Evolutionary conservation across 2,888 invertebrate genomes (phyloP).

Genomic region (Plusia festucae): DNA sequence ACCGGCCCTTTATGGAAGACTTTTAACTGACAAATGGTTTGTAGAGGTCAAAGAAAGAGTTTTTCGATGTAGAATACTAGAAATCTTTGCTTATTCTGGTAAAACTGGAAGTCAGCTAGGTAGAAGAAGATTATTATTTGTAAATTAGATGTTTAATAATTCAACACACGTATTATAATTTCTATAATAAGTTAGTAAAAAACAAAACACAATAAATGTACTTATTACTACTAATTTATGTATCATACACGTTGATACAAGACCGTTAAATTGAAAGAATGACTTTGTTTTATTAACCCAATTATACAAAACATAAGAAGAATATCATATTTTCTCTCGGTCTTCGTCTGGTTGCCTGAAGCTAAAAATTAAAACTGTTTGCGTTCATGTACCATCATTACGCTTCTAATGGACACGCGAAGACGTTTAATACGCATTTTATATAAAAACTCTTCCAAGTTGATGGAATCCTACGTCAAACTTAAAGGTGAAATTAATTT

Average conservation of each 20-base stretch:
- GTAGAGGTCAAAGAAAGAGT: too few species aligned
- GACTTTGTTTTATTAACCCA: slow-evolving; percentile 1
- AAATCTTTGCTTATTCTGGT: too few species aligned
- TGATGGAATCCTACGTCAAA: too few species aligned
- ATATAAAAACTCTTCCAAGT: too few species aligned
- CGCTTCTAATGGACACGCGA: slow-evolving; percentile 64
- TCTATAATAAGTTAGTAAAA: not conserved
- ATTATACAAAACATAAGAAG: not conserved
- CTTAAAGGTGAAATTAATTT: too few species aligned
- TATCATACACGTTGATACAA: not conserved
- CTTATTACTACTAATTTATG: not conserved
- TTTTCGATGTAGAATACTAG: too few species aligned
- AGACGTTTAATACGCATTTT: slow-evolving; percentile 35
- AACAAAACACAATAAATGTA: slow-evolving; percentile 8
- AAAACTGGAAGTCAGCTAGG: too few species aligned
- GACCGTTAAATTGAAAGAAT: slow-evolving; percentile 3
- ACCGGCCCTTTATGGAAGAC: too few species aligned
- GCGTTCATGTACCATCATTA: slow-evolving; percentile 67
- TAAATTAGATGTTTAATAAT: not conserved
- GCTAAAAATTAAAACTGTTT: slow-evolving; percentile 58
- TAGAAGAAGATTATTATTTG: too few species aligned
- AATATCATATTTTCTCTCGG: slow-evolving; percentile 14
- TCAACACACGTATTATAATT: too few species aligned
- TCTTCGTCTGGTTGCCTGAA: slow-evolving; percentile 42
- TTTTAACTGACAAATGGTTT: too few species aligned